Conservation (phyloP, 23 tunicate genomes). For the Oikopleura dioica region DNA sequence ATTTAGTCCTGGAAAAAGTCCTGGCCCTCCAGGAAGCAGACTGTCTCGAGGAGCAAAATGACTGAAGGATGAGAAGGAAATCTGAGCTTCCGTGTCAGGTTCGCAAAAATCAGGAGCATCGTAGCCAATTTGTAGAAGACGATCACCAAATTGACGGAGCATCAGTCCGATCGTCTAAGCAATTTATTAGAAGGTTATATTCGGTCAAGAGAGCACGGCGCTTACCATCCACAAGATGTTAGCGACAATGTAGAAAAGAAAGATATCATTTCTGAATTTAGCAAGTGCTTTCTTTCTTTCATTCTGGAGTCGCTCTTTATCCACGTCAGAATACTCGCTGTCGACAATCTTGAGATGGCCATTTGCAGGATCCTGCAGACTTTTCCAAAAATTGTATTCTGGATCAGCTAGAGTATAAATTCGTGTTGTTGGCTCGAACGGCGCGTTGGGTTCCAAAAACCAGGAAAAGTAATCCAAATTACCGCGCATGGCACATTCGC, state of each 20-base stretch:
- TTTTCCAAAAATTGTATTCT: constrained; percentile 8
- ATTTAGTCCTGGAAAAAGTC: background rate
- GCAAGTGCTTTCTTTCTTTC: background rate
- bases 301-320: background rate
- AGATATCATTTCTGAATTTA: constrained; percentile 8
- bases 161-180: background rate
- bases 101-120: background rate
- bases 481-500: background rate
- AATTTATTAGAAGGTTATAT: background rate
- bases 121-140: background rate
- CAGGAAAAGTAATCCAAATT: constrained; percentile 1
- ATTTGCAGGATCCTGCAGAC: background rate
- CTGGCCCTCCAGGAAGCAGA: too few species aligned
- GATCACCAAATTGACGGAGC: constrained; percentile 1
- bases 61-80: too few species aligned
- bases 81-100: background rate
- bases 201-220: background rate
- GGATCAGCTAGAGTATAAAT: constrained; percentile 2
- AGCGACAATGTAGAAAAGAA: background rate
- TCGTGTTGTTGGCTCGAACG: background rate
- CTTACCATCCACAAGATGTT: constrained; percentile 7
- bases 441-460: background rate
- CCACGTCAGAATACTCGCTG: background rate
- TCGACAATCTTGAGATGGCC: background rate
- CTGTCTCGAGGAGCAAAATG: too few species aligned